phyloP scores from a whole-genome alignment of 2,888 invertebrate genomes.

The Pasiphila rectangulata region DNA sequence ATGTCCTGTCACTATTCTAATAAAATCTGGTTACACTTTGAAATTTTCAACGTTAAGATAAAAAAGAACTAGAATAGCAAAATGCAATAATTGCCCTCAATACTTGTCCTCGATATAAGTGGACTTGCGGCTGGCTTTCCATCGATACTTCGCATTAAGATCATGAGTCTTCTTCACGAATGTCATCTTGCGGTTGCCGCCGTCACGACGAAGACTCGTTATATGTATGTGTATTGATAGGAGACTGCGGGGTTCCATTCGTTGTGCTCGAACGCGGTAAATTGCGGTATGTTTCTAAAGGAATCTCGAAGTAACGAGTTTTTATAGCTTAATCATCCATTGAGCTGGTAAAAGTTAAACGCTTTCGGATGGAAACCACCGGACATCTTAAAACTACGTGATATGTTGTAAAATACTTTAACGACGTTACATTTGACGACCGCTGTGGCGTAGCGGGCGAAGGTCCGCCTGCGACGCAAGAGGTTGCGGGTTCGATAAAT shows the following conservation, averaged over 20 bases:
- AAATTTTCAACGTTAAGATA: conserved; percentile 13
- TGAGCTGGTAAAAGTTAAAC: conserved; percentile 4
- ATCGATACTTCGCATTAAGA: conserved; percentile 31
- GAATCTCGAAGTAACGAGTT: conserved; percentile 4
- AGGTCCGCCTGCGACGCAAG: too few species aligned
- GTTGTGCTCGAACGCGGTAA: conserved; percentile 6
- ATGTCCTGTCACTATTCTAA: conserved; percentile 11
- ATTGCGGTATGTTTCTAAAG: conserved; percentile 1
- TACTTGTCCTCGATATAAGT: conserved; percentile 26
- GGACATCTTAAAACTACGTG: background rate
- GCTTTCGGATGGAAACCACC: conserved; percentile 4
- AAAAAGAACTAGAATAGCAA: conserved; percentile 11
- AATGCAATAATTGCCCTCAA: conserved; percentile 27
- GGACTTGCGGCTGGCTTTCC: conserved; percentile 36
- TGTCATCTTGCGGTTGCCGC: conserved; percentile 38
- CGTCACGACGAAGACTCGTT: conserved; percentile 32
- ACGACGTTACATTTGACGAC: background rate
- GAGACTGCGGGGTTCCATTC: conserved; percentile 7
- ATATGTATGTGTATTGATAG: conserved; percentile 10
- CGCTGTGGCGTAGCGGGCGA: too few species aligned
- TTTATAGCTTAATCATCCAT: background rate
- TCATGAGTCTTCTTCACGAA: conserved; percentile 38
- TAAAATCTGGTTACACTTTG: conserved; percentile 15
- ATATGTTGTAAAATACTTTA: background rate
- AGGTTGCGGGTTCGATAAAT: too few species aligned